Percentiles rank a stretch among this genome's conserved stretches.
These are phyloP conservation scores for Tokudaia muenninki DNA, from an alignment of 2,797 vertebrate genomes.

Conservation along the genomic window DNA sequence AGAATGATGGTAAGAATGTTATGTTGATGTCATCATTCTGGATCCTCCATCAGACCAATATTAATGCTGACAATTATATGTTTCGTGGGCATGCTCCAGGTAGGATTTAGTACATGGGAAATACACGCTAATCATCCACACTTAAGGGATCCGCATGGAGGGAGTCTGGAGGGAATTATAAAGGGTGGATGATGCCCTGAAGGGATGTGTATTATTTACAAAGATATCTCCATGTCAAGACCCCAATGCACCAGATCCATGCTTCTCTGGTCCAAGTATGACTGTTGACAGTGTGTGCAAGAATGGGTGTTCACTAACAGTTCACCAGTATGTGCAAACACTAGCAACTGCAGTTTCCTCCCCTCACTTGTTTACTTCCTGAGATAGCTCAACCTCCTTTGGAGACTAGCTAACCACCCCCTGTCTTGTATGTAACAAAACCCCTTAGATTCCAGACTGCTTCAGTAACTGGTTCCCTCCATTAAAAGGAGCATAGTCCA, in stretches of 20 bases:
- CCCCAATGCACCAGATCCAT: neutral
- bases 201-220: neutral
- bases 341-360: neutral
- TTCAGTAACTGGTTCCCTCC: neutral
- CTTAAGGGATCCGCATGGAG: neutral
- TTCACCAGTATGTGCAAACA: neutral
- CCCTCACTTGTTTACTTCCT: neutral
- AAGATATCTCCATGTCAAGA: neutral
- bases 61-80: slow-evolving; percentile 41
- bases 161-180: neutral
- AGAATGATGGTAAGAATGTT: slow-evolving; percentile 48
- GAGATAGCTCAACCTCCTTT: neutral
- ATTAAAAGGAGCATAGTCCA: neutral
- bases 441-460: neutral
- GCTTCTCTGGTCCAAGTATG: accelerated
- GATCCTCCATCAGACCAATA: slow-evolving; percentile 25
- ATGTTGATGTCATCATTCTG: slow-evolving; percentile 35
- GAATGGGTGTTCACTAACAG: neutral
- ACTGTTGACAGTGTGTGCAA: neutral
- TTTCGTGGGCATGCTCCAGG: neutral
- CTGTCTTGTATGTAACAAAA: neutral
- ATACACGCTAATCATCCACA: neutral
- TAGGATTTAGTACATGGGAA: neutral
- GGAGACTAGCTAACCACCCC: neutral
- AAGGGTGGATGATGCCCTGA: neutral